phyloP scores from a whole-genome alignment of 2,888 invertebrate species.

The Tenthredo notha region DNA sequence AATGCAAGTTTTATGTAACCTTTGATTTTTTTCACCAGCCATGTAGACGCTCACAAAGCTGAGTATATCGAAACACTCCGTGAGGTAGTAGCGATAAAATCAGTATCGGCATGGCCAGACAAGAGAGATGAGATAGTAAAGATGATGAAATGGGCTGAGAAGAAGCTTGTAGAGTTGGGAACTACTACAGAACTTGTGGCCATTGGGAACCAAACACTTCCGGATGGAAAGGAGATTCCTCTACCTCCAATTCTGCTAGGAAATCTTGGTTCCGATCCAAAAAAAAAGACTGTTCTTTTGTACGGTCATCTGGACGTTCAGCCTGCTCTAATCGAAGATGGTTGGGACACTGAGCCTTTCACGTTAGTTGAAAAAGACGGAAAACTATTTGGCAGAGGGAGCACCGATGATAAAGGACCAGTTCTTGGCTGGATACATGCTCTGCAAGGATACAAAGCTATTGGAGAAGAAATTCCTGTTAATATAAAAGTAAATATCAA shows the following conservation, averaged over 20 bases:
- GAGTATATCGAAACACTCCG: slow-evolving; percentile 89
- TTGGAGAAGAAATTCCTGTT: slow-evolving; percentile 86
- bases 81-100: slow-evolving; percentile 95
- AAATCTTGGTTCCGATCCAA: slow-evolving; percentile 86
- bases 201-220: slow-evolving; percentile 87
- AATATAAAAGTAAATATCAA: slow-evolving; percentile 82
- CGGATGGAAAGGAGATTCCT: slow-evolving; percentile 86
- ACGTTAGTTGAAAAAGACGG: slow-evolving; percentile 91
- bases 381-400: slow-evolving; percentile 94
- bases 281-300: slow-evolving; percentile 95
- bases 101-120: slow-evolving; percentile 95
- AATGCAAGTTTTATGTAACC: neutral
- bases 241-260: slow-evolving; percentile 94
- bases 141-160: slow-evolving; percentile 92
- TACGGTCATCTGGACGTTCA: slow-evolving; percentile 99
- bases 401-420: slow-evolving; percentile 97
- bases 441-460: slow-evolving; percentile 91
- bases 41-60: slow-evolving; percentile 88
- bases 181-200: slow-evolving; percentile 86
- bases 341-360: slow-evolving; percentile 98
- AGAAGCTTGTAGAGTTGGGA: slow-evolving; percentile 86
- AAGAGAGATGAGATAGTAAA: slow-evolving; percentile 88
- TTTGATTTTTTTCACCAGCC: slow-evolving; percentile 78
- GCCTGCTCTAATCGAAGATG: slow-evolving; percentile 95
- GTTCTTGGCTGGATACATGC: slow-evolving; percentile 98